Conservation (phyloP, 2,797 vertebrate genomes). For the Sardinella longiceps region DNA sequence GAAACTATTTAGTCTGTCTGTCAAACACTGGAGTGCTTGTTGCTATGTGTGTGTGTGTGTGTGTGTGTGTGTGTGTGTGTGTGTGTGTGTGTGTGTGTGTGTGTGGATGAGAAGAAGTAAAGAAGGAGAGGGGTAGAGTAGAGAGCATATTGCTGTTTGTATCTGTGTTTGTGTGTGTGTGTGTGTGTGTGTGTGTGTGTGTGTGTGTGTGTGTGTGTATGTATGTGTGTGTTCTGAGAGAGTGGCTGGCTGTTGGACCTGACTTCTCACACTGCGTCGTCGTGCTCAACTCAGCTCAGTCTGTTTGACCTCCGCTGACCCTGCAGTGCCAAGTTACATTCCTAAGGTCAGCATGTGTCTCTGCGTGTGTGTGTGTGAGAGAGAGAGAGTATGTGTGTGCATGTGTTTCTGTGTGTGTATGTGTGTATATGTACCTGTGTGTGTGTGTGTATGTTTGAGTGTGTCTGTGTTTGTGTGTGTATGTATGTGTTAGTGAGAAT, state of each 20-base stretch:
- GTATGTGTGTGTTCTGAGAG: background rate
- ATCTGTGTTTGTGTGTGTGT: background rate
- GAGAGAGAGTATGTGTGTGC: background rate
- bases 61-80: background rate
- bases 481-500: background rate
- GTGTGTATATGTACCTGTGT: background rate
- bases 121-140: background rate
- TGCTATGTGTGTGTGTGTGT: background rate
- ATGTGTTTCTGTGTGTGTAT: background rate
- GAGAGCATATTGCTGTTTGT: too few species aligned
- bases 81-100: background rate
- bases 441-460: background rate
- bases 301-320: background rate
- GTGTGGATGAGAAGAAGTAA: background rate
- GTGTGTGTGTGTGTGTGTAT: background rate
- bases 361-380: background rate
- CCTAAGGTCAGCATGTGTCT: background rate
- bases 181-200: background rate
- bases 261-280: slow-evolving; percentile 3
- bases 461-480: background rate
- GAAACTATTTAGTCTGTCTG: slow-evolving; percentile 17
- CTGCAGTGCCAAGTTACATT: slow-evolving; percentile 3
- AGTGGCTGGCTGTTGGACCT: background rate
- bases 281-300: slow-evolving; percentile 1
- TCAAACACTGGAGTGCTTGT: slow-evolving; percentile 20